Percentiles rank a stretch among this genome's conserved stretches.
Conservation (phyloP, 1,140 invertebrate species). For the Drosophila oshimai region DNA sequence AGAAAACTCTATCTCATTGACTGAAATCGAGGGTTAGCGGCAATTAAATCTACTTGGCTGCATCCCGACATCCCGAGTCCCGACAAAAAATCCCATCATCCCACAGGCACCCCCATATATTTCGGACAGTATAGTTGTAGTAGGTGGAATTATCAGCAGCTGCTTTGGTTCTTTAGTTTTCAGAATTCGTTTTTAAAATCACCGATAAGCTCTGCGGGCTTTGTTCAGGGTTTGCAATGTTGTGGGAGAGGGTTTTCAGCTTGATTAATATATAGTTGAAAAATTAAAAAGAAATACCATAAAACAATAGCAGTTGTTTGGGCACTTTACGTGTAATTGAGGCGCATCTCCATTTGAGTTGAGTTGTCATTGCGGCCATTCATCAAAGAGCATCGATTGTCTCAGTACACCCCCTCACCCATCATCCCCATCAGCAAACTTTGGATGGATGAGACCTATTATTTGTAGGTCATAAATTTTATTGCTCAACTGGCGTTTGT, state of each 20-base stretch:
- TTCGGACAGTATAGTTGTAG: too few species aligned
- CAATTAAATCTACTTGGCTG: constrained; percentile 59
- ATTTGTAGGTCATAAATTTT: constrained; percentile 83
- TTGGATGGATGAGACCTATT: constrained; percentile 65
- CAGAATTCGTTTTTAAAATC: neutral
- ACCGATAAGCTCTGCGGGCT: neutral
- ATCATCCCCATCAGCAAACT: too few species aligned
- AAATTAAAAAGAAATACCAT: too few species aligned
- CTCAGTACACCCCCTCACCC: neutral
- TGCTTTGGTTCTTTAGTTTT: neutral
- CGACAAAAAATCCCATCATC: neutral
- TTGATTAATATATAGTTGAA: too few species aligned
- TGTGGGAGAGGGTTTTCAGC: too few species aligned
- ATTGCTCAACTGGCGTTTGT: constrained; percentile 80
- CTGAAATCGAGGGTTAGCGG: constrained; percentile 24
- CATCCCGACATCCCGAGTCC: neutral
- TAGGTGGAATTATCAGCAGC: constrained; percentile 17
- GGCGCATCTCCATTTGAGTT: constrained; percentile 43
- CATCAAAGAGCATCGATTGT: constrained; percentile 70
- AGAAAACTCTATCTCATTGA: neutral
- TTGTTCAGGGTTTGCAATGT: too few species aligned
- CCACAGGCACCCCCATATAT: constrained; percentile 20
- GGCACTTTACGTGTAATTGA: constrained; percentile 70
- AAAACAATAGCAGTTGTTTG: too few species aligned
- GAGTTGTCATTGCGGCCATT: constrained; percentile 44